Evolutionary conservation across 2,888 invertebrate species (phyloP).

Genomic region (Thyatira batis): DNA sequence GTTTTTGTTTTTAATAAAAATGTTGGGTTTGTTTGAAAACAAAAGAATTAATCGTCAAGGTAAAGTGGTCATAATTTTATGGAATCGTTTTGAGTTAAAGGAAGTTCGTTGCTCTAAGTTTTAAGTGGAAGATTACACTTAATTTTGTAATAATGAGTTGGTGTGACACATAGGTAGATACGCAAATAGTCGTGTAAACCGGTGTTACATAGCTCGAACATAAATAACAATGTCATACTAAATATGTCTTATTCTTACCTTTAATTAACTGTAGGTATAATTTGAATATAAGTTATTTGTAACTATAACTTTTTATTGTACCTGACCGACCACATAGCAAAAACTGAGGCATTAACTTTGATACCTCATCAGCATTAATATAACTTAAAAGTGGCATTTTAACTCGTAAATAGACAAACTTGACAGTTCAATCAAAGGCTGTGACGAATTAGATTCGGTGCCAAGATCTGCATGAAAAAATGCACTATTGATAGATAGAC

Average conservation of each 20-base stretch:
- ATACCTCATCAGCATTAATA: background rate
- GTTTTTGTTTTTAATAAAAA: conserved; percentile 37
- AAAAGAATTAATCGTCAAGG: conserved; percentile 60
- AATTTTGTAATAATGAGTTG: conserved; percentile 73
- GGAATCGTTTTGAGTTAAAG: conserved; percentile 46
- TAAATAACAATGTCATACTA: background rate
- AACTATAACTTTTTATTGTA: background rate
- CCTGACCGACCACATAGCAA: background rate
- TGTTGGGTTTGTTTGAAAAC: conserved; percentile 45
- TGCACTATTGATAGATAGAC: too few relatives aligned
- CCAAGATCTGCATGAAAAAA: too few relatives aligned
- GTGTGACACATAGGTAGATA: conserved; percentile 45
- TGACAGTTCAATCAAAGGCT: too few relatives aligned
- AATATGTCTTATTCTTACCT: background rate
- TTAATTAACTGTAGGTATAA: background rate
- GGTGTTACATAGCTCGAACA: background rate
- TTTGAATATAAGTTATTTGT: background rate
- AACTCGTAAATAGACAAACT: too few relatives aligned
- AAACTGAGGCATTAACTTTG: background rate
- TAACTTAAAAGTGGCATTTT: background rate
- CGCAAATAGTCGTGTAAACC: background rate
- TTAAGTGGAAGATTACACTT: conserved; percentile 68
- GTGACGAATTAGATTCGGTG: too few relatives aligned
- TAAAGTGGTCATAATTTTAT: conserved; percentile 45
- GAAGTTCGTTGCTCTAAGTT: conserved; percentile 67